Conservation (phyloP, 2,797 vertebrate species). For the Etheostoma perlongum region DNA sequence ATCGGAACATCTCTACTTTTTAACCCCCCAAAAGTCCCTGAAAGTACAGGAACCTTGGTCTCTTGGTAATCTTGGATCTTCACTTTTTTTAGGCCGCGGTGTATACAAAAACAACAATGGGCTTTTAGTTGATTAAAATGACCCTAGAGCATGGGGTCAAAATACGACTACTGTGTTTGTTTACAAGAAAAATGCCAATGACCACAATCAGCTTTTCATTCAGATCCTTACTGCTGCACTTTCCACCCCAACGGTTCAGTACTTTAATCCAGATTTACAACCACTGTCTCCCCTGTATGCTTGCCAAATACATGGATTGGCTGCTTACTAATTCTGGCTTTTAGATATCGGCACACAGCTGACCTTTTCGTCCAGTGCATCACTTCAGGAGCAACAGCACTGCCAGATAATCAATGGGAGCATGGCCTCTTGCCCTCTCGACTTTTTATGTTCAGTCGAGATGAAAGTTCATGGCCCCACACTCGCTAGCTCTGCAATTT, state of each 20-base stretch:
- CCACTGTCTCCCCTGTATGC: constrained; percentile 32
- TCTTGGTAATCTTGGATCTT: no score
- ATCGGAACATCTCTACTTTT: no score
- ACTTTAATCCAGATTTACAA: constrained; percentile 67
- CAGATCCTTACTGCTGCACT: constrained; percentile 10
- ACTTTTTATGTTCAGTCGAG: constrained; percentile 12
- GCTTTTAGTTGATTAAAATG: no score
- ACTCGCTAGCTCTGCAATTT: neutral
- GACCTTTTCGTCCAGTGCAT: constrained; percentile 17
- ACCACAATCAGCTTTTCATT: no score
- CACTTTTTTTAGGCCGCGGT: no score
- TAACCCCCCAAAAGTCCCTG: no score
- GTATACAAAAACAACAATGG: no score
- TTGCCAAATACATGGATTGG: constrained; percentile 42
- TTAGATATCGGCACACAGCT: constrained; percentile 18
- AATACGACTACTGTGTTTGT: no score
- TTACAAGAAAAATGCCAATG: no score
- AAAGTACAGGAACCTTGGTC: no score
- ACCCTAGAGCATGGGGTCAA: no score
- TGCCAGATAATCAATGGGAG: neutral
- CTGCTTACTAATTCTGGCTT: constrained; percentile 40
- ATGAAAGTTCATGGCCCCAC: neutral
- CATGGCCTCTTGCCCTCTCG: neutral
- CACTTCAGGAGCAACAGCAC: constrained; percentile 13
- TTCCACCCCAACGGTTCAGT: constrained; percentile 24